Percentiles rank a stretch among this genome's conserved stretches.
Conservation (phyloP, 92 coral and sea anemone species). For the Chrysogorgia sp. region DNA sequence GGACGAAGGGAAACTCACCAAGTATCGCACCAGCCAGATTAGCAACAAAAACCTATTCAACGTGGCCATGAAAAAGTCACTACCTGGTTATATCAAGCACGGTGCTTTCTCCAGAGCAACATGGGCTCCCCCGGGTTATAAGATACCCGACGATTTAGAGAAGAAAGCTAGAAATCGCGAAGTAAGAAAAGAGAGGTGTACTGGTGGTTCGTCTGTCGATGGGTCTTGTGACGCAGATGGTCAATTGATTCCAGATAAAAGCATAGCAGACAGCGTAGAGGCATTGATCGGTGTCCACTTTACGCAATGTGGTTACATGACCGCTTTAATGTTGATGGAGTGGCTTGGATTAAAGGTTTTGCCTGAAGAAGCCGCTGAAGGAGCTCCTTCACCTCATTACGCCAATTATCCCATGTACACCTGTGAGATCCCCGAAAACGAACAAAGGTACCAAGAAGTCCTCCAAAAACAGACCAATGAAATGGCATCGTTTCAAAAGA, state of each 20-base stretch:
- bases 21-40: constrained; percentile 70
- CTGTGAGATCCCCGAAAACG: constrained; percentile 38
- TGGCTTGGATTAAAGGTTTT: constrained; percentile 82
- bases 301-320: constrained; percentile 82
- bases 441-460: background rate
- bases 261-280: constrained; percentile 91
- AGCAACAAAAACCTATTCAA: constrained; percentile 77
- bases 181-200: constrained; percentile 3
- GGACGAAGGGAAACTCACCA: constrained; percentile 94
- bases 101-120: constrained; percentile 66
- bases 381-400: background rate
- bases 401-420: constrained; percentile 17
- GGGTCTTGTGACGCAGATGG: constrained; percentile 7
- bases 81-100: constrained; percentile 71
- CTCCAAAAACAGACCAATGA: constrained; percentile 11
- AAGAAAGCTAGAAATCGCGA: constrained; percentile 26
- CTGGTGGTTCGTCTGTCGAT: background rate
- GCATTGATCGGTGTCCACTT: constrained; percentile 92
- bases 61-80: constrained; percentile 60
- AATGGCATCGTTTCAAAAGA: constrained; percentile 66
- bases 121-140: constrained; percentile 76
- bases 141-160: constrained; percentile 15
- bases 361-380: constrained; percentile 16
- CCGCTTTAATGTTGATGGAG: constrained; percentile 77
- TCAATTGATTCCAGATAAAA: constrained; percentile 86